Evolutionary conservation across 2,888 invertebrate species (phyloP), one percentile per base, ranked within the genome.

Genomic region (Dusona sp.): DNA sequence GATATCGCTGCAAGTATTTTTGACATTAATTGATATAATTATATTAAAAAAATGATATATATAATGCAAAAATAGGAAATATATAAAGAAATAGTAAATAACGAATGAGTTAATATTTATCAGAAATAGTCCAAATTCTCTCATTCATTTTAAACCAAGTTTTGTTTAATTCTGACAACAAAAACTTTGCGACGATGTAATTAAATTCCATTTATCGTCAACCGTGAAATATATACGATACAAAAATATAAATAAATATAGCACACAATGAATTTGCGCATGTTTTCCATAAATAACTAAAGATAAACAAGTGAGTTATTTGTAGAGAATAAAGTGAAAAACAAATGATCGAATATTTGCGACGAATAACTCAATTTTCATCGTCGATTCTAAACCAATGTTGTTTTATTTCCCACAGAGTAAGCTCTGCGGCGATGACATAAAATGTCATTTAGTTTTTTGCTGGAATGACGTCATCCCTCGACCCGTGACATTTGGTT

Each of bases 401-500:
- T 29, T 29, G 61, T 13, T 70, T 70, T 29, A 29, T 68, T 68
- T 68, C 4, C 22, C 68, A 38, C 38, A 19, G 16, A 42, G 29
- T 16, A 4, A 11, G 22, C 51, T n/a, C 11, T 8, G 38, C 42
- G 8, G 42, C 67, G 13, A 42, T 25, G 42, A 68, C 33, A n/a
- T 16, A 6, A 42, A 61, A 74, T 57, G 25, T 61, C 16, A 75
- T 61, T 61, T 36, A 33, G 9, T 19, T 57, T 64, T 65, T 77
- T 19, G 9, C 19, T 70, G 29, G 29, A 29, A 38, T 68, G 54
- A 68, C 78, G 67, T 79, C 68, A 54, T 68, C 13, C 25, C 42
- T 16, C 65, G 51, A 78, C 68, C 78, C 54, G 78, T 68, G 78
- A 78, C 68, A 78, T 78, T 68, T 54, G 38, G 61, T 29, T 9